phyloP scores from a whole-genome alignment of 2,888 invertebrate genomes.

The Aphrophora alni region DNA sequence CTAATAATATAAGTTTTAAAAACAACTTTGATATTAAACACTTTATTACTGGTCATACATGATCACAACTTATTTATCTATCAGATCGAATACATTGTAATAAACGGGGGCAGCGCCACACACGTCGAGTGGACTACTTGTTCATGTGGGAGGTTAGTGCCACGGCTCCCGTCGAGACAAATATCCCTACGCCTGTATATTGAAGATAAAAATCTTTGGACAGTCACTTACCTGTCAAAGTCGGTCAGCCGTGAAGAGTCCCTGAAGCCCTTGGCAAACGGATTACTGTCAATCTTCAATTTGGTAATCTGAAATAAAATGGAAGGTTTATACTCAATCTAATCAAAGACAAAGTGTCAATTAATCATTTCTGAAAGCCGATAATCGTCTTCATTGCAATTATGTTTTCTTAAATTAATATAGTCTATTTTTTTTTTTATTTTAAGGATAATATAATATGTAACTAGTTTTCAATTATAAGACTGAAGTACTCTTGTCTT shows the following conservation, averaged over 20 bases:
- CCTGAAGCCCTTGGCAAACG: conserved; percentile 84
- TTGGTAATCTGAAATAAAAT: conserved; percentile 69
- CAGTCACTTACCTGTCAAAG: conserved; percentile 68
- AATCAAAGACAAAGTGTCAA: background rate
- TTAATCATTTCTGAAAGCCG: background rate
- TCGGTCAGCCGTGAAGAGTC: conserved; percentile 79
- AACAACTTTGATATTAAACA: no score
- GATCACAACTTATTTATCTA: background rate
- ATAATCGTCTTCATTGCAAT: background rate
- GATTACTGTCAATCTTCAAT: conserved; percentile 84
- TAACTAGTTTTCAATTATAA: no score
- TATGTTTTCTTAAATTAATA: no score
- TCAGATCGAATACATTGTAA: background rate
- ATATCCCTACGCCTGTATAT: conserved; percentile 1
- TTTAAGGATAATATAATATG: no score
- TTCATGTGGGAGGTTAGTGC: background rate
- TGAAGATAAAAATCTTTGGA: conserved; percentile 59
- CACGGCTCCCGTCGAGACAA: conserved; percentile 6
- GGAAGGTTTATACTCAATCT: background rate
- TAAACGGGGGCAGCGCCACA: conserved; percentile 18
- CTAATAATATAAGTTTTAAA: no score
- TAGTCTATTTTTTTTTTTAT: no score
- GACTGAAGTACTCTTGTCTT: no score
- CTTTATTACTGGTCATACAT: background rate
- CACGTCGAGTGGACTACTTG: conserved; percentile 7